A percentile compares a stretch with the other conserved stretches of the same genome.
Evolutionary conservation across 2,797 vertebrate genomes (phyloP).

Genomic region (Acomys russatus): DNA sequence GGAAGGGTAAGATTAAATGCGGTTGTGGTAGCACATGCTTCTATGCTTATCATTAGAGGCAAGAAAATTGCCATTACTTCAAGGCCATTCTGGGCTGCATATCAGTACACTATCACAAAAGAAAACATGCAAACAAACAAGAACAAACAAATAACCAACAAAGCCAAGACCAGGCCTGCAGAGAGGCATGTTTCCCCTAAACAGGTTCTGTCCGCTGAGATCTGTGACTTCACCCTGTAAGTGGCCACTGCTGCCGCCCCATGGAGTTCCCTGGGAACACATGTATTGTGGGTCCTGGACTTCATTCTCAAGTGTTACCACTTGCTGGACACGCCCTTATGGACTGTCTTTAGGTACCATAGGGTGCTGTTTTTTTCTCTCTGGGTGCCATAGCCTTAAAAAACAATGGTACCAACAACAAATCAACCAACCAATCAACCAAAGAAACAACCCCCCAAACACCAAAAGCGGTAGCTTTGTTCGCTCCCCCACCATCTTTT

Average conservation of each 20-base stretch:
- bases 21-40: too few species aligned
- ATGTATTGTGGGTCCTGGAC: not conserved
- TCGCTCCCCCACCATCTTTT: not conserved
- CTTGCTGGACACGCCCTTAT: not conserved
- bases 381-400: not conserved
- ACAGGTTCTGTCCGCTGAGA: not conserved
- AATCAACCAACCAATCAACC: too few species aligned
- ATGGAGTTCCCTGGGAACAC: not conserved
- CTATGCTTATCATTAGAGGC: not conserved
- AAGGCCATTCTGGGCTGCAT: not conserved
- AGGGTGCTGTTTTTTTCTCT: not conserved
- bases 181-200: not conserved
- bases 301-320: not conserved
- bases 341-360: not conserved
- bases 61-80: not conserved
- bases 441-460: not conserved
- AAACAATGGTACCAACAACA: not conserved
- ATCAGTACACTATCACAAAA: not conserved
- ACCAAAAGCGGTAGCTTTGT: not conserved
- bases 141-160: not conserved
- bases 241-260: not conserved
- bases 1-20: not conserved
- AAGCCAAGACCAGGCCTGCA: not conserved
- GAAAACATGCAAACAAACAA: not conserved
- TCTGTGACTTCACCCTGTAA: not conserved